Conservation (phyloP, 2,888 invertebrate genomes). For the Kryphioiulus occultus region DNA sequence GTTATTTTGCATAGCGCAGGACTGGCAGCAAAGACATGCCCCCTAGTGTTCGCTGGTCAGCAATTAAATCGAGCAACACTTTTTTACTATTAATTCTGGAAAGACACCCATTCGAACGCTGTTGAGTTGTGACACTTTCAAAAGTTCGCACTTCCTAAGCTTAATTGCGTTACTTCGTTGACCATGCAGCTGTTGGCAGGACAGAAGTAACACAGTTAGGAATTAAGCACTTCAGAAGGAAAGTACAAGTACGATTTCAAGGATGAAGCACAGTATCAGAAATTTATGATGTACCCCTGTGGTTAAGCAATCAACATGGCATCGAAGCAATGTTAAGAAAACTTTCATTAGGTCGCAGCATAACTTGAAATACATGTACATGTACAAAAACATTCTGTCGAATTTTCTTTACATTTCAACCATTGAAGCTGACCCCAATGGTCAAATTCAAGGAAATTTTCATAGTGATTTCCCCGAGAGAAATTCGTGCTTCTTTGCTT, state of each 20-base stretch:
- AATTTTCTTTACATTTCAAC: neutral
- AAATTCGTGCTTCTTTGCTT: neutral
- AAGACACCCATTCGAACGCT: neutral
- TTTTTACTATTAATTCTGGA: neutral
- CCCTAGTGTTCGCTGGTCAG: neutral
- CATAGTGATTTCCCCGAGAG: neutral
- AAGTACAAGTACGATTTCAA: neutral
- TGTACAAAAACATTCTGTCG: neutral
- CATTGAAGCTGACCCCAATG: neutral
- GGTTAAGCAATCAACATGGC: neutral
- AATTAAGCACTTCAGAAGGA: neutral
- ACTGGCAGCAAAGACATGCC: neutral
- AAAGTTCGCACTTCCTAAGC: neutral
- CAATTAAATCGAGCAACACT: constrained; percentile 1
- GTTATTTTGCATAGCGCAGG: neutral
- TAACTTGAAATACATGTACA: neutral
- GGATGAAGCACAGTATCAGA: neutral
- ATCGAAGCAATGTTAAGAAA: constrained; percentile 11
- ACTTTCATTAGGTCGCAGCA: neutral
- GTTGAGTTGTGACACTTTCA: neutral
- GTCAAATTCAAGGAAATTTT: neutral
- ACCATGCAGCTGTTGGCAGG: neutral
- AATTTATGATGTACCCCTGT: constrained; percentile 4
- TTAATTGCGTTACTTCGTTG: neutral
- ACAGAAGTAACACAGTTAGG: neutral